Percentiles rank a stretch among this genome's conserved stretches.
phyloP scores from a whole-genome alignment of 1,140 invertebrate species.

The Drosophila takahashii region DNA sequence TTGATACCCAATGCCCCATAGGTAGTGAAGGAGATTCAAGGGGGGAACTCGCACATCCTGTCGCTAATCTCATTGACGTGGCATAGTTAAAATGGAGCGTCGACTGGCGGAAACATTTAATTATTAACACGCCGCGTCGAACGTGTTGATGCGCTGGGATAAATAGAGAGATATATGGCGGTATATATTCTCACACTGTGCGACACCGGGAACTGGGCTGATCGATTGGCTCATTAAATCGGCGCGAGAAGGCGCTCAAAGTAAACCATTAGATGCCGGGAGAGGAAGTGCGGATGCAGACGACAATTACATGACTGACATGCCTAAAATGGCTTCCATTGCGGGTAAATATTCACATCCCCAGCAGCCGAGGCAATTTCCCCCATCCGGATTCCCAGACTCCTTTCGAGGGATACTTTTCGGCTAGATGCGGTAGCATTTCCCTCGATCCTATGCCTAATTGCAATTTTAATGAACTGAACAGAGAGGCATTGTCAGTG shows the following conservation, averaged over 20 bases:
- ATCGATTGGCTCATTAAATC: slow-evolving; percentile 50
- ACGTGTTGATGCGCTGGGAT: slow-evolving; percentile 45
- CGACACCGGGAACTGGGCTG: slow-evolving; percentile 27
- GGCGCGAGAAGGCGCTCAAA: slow-evolving; percentile 8
- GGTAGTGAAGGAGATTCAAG: too few species aligned
- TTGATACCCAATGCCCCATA: too few species aligned
- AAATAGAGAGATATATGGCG: slow-evolving; percentile 1
- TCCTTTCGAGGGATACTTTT: slow-evolving; percentile 11
- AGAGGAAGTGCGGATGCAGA: slow-evolving; percentile 19
- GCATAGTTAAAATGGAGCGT: slow-evolving; percentile 39
- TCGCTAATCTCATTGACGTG: slow-evolving; percentile 60
- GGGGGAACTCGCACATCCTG: slow-evolving; percentile 46
- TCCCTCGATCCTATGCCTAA: slow-evolving; percentile 27
- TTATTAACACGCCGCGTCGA: slow-evolving; percentile 64
- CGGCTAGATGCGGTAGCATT: slow-evolving; percentile 15
- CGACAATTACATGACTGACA: slow-evolving; percentile 20
- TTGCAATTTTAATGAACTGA: slow-evolving; percentile 48
- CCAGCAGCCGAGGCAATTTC: not conserved
- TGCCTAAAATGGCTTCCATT: slow-evolving; percentile 24
- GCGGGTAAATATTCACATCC: slow-evolving; percentile 14
- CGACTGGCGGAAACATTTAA: slow-evolving; percentile 62
- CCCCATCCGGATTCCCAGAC: slow-evolving; percentile 3
- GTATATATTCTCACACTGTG: slow-evolving; percentile 14
- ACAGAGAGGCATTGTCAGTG: slow-evolving; percentile 14
- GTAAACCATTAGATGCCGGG: slow-evolving; percentile 32